A percentile compares a stretch with the other conserved stretches of the same genome.
Evolutionary conservation across 1,140 invertebrate genomes (phyloP).

Genomic region (Zaprionus tsacasi): DNA sequence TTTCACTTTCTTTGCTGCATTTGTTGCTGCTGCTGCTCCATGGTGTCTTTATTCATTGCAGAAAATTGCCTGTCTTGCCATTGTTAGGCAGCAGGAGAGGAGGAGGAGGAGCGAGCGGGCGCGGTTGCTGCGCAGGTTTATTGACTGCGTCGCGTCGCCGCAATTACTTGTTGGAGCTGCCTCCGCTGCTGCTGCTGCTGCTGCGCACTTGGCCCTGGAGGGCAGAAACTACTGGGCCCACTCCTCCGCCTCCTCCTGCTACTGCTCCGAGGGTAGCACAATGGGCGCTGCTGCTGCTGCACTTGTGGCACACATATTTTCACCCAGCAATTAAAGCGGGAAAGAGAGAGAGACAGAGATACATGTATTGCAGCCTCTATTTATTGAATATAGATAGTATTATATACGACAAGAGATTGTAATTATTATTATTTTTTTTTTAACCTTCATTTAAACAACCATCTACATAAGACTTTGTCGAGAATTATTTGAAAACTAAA

Average conservation of each 20-base stretch:
- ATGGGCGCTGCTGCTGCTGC: constrained; percentile 47
- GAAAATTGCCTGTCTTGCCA: constrained; percentile 52
- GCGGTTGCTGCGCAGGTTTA: constrained; percentile 60
- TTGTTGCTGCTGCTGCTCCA: constrained; percentile 30
- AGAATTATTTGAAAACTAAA: constrained; percentile 2
- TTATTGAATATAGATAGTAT: background rate
- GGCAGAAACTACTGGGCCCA: background rate
- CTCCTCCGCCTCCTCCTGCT: too few species aligned
- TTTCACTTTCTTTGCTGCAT: constrained; percentile 74
- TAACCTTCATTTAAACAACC: background rate
- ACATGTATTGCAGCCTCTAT: background rate
- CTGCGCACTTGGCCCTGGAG: constrained; percentile 11
- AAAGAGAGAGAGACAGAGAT: background rate
- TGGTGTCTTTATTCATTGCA: constrained; percentile 35
- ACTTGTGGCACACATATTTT: constrained; percentile 71
- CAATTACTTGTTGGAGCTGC: constrained; percentile 51
- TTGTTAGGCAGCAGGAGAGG: constrained; percentile 38
- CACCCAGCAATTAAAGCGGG: constrained; percentile 59
- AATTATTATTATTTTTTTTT: background rate
- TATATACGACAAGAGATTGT: background rate
- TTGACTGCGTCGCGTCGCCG: constrained; percentile 64
- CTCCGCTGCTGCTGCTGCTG: constrained; percentile 8
- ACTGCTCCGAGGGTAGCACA: constrained; percentile 21
- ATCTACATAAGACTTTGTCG: background rate
- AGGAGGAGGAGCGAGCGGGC: background rate